phyloP scores from a whole-genome alignment of 2,113 vertebrate species.

The Hystrix cristata region DNA sequence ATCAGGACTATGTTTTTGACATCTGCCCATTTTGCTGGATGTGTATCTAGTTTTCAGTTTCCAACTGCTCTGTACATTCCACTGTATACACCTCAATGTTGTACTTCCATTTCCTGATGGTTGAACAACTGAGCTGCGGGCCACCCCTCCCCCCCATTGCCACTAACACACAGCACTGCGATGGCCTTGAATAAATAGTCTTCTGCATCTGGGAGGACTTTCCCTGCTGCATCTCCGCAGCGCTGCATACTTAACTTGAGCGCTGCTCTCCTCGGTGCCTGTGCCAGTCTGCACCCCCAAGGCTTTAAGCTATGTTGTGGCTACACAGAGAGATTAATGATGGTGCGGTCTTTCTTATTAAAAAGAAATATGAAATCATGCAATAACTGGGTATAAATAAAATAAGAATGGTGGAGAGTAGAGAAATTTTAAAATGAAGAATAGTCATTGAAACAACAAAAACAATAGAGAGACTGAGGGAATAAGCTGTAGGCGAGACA shows the following conservation, averaged over 20 bases:
- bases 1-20: background rate
- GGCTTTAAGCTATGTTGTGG: background rate
- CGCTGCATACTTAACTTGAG: background rate
- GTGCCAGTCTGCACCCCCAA: background rate
- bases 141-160: background rate
- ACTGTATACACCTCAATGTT: background rate
- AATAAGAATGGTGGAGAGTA: background rate
- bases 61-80: background rate
- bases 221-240: background rate
- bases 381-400: background rate
- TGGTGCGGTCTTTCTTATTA: background rate
- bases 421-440: background rate
- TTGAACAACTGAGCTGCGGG: background rate
- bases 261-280: background rate
- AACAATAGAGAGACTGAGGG: background rate
- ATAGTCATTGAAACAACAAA: background rate
- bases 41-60: background rate
- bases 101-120: background rate
- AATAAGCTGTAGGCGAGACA: background rate
- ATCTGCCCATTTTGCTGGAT: background rate
- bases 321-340: background rate
- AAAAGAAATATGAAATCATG: conserved; percentile 13
- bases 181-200: rapidly evolving
- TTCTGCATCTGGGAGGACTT: too few relatives aligned
- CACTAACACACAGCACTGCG: rapidly evolving